Evolutionary conservation across 2,113 vertebrate species (phyloP), one percentile per base, ranked within the genome.

Genomic region (Nothoprocta perdicaria): DNA sequence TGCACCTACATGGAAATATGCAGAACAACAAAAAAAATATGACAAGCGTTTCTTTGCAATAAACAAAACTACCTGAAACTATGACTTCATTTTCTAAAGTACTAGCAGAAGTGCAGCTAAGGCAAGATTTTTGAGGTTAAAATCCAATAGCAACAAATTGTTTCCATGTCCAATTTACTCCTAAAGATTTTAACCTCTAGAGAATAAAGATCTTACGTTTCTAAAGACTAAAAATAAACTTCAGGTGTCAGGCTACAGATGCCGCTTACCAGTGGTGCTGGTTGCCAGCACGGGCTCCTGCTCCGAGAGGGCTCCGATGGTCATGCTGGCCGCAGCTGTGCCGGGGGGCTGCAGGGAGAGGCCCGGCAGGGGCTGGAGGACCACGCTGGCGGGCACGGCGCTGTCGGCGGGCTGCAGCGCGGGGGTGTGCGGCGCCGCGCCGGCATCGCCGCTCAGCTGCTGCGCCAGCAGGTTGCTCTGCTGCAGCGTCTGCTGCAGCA

Each of bases 401-500:
- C 97, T 96, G 67, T 99, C 99, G 3, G 95, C 38, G 3, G 98
- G 50, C 63, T 98, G 98, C n/a, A 99, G 98, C 35, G 98, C 86
- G 26, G 95, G 80, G 2, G 93, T 90, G 93, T 98, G 98, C 2
- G 98, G 85, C 61, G 98, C 68, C 43, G 98, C 89, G 88, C 85
- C 94, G 1, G 98, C 77, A 94, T 99, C 99, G 2, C 98, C 98
- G 2, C 97, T 95, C 55, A 99, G 96, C 41, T 98, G 98, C 57
- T 99, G 99, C 16, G 98, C 96, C 35, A 99, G 98, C 86, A 99
- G 94, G 48, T 96, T 98, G 14, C 98, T 96, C 93, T 99, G 99
- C 71, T 99, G 99, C 6, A 99, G 92, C 0, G 99, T 99, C 93
- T 99, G 99, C 96, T 99, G 99, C 40, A 99, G 95, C 78, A 99